Percentiles rank a stretch among this genome's conserved stretches.
These are phyloP conservation scores for Anguilla rostrata DNA, from an alignment of 2,113 vertebrate genomes.

Conservation along the genomic window DNA sequence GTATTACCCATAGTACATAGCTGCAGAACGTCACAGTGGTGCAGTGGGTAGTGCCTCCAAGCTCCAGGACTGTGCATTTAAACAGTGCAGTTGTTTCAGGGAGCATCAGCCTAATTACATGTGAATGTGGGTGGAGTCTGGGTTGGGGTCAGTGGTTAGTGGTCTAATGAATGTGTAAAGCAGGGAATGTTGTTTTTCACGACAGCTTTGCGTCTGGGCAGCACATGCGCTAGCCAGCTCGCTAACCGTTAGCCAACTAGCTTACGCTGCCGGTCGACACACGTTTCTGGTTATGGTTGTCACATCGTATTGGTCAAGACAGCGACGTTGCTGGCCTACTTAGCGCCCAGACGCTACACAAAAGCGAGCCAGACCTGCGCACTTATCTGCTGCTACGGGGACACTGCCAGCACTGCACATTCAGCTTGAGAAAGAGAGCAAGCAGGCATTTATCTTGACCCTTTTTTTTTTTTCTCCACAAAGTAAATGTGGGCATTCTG, in stretches of 20 bases:
- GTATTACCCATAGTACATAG: neutral
- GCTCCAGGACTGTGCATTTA: neutral
- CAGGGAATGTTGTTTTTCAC: neutral
- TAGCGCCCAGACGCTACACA: neutral
- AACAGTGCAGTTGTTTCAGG: neutral
- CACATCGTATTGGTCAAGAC: neutral
- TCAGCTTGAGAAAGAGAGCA: slow-evolving; percentile 8
- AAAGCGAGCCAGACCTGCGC: neutral
- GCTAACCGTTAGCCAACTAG: neutral
- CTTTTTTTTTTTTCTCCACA: neutral
- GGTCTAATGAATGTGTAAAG: neutral
- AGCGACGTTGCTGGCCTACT: neutral
- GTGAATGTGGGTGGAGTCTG: neutral
- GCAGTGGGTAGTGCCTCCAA: neutral
- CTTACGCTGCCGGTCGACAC: neutral
- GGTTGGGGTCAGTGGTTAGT: too few relatives aligned
- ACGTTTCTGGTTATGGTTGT: neutral
- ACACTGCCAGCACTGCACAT: slow-evolving; percentile 10
- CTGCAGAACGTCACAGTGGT: neutral
- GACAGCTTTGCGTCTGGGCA: neutral
- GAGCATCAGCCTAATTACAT: neutral
- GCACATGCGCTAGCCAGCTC: neutral
- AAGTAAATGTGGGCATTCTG: neutral
- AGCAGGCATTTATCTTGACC: slow-evolving; percentile 38
- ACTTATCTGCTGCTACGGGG: neutral